Conservation (phyloP, 2,888 invertebrate genomes). For the Galerucella nymphaeae region DNA sequence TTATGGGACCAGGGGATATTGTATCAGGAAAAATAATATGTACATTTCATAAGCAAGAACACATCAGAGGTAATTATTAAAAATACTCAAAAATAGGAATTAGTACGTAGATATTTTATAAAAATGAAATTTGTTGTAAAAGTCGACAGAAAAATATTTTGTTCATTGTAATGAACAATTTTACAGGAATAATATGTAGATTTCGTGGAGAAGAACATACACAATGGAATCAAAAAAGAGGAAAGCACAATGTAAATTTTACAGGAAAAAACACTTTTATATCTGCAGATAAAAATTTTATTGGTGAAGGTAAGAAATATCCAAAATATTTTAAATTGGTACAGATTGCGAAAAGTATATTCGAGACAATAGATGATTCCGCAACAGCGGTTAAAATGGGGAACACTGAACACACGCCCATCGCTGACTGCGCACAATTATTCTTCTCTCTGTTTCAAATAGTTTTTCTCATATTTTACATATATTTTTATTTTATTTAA, state of each 20-base stretch:
- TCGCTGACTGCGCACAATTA: no score
- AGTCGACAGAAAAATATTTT: no score
- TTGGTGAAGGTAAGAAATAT: constrained; percentile 16
- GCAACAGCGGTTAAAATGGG: no score
- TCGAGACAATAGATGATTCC: no score
- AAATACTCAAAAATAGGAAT: not conserved
- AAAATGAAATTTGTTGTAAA: no score
- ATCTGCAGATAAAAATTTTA: not conserved
- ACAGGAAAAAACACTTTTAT: constrained; percentile 9
- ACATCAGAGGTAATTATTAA: constrained; percentile 6
- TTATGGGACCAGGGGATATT: constrained; percentile 6
- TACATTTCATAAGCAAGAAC: constrained; percentile 9
- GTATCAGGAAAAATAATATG: constrained; percentile 17
- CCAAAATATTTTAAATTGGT: not conserved
- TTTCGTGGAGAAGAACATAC: constrained; percentile 22
- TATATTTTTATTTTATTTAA: not conserved
- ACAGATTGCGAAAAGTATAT: no score
- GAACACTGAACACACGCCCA: no score
- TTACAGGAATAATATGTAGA: constrained; percentile 19
- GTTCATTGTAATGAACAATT: no score
- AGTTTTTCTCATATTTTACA: no score
- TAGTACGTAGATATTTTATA: no score
- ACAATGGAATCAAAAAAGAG: constrained; percentile 14
- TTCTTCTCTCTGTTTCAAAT: no score
- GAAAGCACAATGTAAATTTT: constrained; percentile 2